phyloP scores from a whole-genome alignment of 2,113 vertebrate genomes.

The Alaudala cheleensis region DNA sequence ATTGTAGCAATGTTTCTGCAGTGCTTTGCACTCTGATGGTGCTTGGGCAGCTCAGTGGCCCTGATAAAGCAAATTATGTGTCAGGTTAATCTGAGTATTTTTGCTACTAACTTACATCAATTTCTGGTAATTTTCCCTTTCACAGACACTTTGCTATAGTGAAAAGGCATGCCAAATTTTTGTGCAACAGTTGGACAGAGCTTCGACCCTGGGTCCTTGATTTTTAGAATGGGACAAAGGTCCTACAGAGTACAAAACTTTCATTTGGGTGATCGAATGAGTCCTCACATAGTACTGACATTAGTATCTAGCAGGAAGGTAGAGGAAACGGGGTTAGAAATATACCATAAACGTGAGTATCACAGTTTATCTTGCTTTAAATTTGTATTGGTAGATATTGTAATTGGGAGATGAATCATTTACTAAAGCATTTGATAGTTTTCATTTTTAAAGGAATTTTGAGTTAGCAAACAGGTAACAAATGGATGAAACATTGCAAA shows the following conservation, averaged over 20 bases:
- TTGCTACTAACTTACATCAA: background rate
- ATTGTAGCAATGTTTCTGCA: background rate
- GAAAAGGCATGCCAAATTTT: background rate
- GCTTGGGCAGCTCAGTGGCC: background rate
- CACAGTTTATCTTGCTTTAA: background rate
- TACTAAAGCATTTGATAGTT: background rate
- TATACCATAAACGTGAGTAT: slow-evolving; percentile 13
- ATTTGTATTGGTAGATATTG: background rate
- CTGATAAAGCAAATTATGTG: background rate
- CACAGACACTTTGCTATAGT: background rate
- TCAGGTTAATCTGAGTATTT: background rate
- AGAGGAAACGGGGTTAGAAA: background rate
- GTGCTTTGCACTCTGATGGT: background rate
- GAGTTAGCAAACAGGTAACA: background rate
- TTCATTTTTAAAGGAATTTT: background rate
- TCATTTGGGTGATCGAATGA: background rate
- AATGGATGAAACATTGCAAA: background rate
- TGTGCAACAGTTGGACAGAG: slow-evolving; percentile 6
- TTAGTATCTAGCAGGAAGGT: background rate
- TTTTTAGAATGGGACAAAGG: slow-evolving; percentile 63
- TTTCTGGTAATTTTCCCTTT: background rate
- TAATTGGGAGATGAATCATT: background rate
- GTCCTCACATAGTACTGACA: slow-evolving; percentile 15
- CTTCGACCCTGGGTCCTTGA: slow-evolving; percentile 44
- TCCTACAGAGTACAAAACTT: slow-evolving; percentile 8